Conservation (phyloP, 2,797 vertebrate genomes). For the Melanotaenia pygmaea region DNA sequence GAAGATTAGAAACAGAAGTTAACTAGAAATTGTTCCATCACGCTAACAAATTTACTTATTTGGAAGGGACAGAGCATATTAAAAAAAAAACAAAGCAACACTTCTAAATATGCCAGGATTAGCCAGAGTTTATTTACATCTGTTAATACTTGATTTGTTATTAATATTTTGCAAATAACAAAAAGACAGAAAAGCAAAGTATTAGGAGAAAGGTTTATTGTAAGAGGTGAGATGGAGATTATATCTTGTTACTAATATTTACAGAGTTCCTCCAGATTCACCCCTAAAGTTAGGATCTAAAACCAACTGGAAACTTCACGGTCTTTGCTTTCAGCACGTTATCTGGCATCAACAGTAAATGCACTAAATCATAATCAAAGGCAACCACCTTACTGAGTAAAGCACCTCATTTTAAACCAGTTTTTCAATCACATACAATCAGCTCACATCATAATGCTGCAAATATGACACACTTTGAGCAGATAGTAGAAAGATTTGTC, state of each 20-base stretch:
- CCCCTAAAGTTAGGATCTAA: constrained; percentile 14
- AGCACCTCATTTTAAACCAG: background rate
- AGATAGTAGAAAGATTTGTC: background rate
- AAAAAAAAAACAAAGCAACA: no score
- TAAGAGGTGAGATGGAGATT: constrained; percentile 31
- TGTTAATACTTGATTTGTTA: no score
- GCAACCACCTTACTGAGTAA: constrained; percentile 13
- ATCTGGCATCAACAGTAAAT: constrained; percentile 13
- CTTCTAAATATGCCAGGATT: no score
- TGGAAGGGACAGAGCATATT: no score
- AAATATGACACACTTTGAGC: constrained; percentile 2
- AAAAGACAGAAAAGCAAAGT: constrained; percentile 11
- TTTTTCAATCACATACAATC: background rate
- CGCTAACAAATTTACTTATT: background rate
- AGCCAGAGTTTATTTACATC: no score
- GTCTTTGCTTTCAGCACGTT: constrained; percentile 18
- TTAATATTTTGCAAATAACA: background rate
- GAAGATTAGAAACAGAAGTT: no score
- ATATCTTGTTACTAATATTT: constrained; percentile 50
- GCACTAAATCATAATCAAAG: constrained; percentile 12
- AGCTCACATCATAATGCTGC: constrained; percentile 2
- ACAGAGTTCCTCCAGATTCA: constrained; percentile 33
- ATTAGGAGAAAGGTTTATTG: constrained; percentile 63
- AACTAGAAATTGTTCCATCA: no score
- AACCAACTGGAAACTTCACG: constrained; percentile 14